Base-by-base conservation (phyloP, 2,888 invertebrate species). In the Tortrix viridana region DNA sequence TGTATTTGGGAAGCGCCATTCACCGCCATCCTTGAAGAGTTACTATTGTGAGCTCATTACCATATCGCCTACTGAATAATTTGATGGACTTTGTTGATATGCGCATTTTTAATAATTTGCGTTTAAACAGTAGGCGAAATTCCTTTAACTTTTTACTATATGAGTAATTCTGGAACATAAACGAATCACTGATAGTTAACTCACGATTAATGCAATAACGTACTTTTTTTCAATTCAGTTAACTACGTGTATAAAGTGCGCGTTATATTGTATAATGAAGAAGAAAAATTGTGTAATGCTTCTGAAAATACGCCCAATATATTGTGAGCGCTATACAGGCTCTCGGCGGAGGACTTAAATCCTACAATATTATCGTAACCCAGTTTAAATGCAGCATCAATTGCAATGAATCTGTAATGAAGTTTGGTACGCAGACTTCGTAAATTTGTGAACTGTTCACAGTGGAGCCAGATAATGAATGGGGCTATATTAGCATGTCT, bases 331-430 rank as follows among this genome's bases (percentile, higher is more conserved):
- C 32, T 44, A 43, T 58, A 32, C 22, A 43, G 47, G 32, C 46
- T 63, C 57, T 53, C 63, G 53, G 41, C 63, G n/a, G 58, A 47
- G 50, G 57, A 58, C 43, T 47, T 63, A 58, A 63, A 53, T 63
- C 63, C 57, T 58, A 53, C 63, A 58, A 57, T 63, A 63, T 63
- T 63, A 58, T 58, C 63, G 57, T 63, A 63, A 63, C 63, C 63
- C 58, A 63, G 47, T 48, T 63, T 63, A 63, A 63, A 63, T 58
- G 48, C 46, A 52, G 57, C 63, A 63, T 43, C 63, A 63, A 63
- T 63, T 63, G 63, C 63, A 48, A 58, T 63, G 46, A 63, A 53
- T 58, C 63, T 58, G 63, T 63, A 63, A 63, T 63, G 53, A 63
- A 53, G 32, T 32, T 32, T 12, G 32, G 32, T 12, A 32, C 32